Conservation (phyloP, 2,797 vertebrate genomes). For the Tokudaia tokunoshimensis region DNA sequence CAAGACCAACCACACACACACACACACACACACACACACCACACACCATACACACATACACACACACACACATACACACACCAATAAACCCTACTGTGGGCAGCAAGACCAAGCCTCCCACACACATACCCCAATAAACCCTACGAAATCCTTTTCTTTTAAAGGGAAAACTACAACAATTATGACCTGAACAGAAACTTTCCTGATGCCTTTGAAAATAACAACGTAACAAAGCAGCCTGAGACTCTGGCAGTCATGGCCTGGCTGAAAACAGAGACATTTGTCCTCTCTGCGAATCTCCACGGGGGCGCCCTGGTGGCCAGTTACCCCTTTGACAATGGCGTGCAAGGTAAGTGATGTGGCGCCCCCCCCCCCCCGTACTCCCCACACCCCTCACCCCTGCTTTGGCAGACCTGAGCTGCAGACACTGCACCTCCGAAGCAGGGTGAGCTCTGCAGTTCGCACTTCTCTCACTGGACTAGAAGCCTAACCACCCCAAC, state of each 20-base stretch:
- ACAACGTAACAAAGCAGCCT: slow-evolving; percentile 86
- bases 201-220: slow-evolving; percentile 91
- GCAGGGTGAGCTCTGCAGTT: neutral
- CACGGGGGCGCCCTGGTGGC: slow-evolving; percentile 97
- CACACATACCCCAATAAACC: neutral
- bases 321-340: slow-evolving; percentile 97
- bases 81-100: neutral
- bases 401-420: neutral
- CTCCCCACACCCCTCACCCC: no score
- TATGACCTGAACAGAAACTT: slow-evolving; percentile 97
- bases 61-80: neutral
- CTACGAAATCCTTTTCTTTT: slow-evolving; percentile 70
- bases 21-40: neutral
- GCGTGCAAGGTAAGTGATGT: slow-evolving; percentile 89
- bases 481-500: neutral
- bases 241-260: slow-evolving; percentile 94
- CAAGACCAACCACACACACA: neutral
- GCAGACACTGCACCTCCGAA: neutral
- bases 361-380: accelerated
- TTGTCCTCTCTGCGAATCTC: slow-evolving; percentile 97
- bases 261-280: slow-evolving; percentile 93
- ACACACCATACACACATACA: no score
- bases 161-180: slow-evolving; percentile 92
- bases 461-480: neutral
- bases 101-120: neutral